Evolutionary conservation across 1,140 invertebrate genomes (phyloP), one percentile per base, ranked within the genome.

Genomic region (Dreissena polymorpha): DNA sequence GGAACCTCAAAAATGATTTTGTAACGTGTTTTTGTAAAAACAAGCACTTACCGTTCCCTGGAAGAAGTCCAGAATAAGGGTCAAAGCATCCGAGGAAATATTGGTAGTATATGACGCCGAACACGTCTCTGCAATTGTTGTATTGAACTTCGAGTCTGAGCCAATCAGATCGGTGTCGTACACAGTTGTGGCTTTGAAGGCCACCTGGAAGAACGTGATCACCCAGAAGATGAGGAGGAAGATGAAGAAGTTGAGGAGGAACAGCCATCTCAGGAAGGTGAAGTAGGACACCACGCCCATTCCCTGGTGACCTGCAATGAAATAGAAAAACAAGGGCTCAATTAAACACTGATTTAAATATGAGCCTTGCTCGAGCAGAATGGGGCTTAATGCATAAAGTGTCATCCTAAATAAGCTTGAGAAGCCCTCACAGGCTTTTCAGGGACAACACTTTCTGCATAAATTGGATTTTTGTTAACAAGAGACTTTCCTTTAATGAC

Each of bases 251-350:
- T 90, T 89, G 23, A 90, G 82, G 50, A 83, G 64, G 50, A 89
- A 84, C 18, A 89, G 64, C 87, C 88, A 90, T 23, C 84, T 78
- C 16, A 90, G 75, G 68, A 90, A 89, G 10, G 86, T 82, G 73
- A 90, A 90, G 73, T 89, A 90, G 23, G 88, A 89, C 25, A 88
- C 64, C n/a, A 89, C 86, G 18, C 89, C 88, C 53, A 84, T 75
- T 27, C 89, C 89, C 25, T 90, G 88, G 68, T 90, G 86, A 85
- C 89, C 89, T 90, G 78, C 5, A 88, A 85, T 60, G 21, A 8
- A n/a, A n/a, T 2, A 39, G 39, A 39, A 39, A 39, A 39, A 39
- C 39, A 39, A 39, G 39, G 2, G 39, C 39, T 39, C 39, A 39
- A 8, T 39, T 39, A 39, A 39, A 39, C 39, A 39, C 2, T 39